Base-by-base conservation (phyloP, 2,888 invertebrate species). In the Notodromas monacha region DNA sequence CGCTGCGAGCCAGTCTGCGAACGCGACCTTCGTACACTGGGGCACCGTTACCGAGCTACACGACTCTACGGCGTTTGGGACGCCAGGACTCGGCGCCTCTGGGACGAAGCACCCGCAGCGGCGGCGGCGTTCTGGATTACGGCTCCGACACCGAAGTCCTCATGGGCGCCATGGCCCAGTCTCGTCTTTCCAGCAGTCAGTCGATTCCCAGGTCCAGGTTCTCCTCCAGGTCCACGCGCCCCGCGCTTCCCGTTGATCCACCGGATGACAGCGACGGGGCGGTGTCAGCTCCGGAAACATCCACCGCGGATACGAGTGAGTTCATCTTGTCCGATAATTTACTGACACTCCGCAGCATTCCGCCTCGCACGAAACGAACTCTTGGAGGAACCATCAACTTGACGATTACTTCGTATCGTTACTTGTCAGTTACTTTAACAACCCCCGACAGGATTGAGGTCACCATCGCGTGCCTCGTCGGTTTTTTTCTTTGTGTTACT, bases 141-240 rank as follows among this genome's bases (percentile, higher is more conserved):
- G 81, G 81, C 14, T 84, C 84, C 30, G 86, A 86, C 45, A 84
- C 86, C 1, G 86, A 89, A 54, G 73, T 74, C 26, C 32, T 38
- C 31, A 30, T 35, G 35, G 27, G 34, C 34, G 35, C 14, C 21
- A 33, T 12, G 35, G 31, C n/a, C 72, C 72, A 8, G 35, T 36
- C 21, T 36, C 70, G 4, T 26, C 15, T 12, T 28, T 29, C 12
- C 16, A 28, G 21, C 26, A 28, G 14, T 13, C 12, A 15, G 28
- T 33, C 29, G 30, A 28, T 21, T 16, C 31, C 21, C 14, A 14
- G 26, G 6, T 15, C 28, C 12, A 21, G 31, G 12, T 21, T 16
- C 2, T 16, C 16, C 12, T 26, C 31, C n/a, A 26, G 31, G 13
- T 31, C 16, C 6, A 28, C 33, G 14, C n/a, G n/a, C n/a, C n/a